Conservation (phyloP, 2,113 vertebrate genomes). For the Dryoscopus gambensis region DNA sequence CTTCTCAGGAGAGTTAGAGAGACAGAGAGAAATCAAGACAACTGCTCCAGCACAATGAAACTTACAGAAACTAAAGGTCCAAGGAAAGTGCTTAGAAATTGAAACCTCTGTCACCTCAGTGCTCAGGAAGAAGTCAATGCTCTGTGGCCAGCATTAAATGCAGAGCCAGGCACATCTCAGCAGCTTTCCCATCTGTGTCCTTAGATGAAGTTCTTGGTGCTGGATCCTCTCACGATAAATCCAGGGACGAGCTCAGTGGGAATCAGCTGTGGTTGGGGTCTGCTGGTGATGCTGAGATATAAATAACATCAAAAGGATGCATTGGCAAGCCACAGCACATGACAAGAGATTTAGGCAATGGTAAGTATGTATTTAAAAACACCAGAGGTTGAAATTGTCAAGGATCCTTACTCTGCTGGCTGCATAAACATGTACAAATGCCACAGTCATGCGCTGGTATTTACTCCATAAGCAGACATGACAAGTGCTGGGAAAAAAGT, state of each 20-base stretch:
- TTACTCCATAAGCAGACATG: neutral
- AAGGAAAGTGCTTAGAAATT: neutral
- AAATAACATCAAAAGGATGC: neutral
- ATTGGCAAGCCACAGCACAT: neutral
- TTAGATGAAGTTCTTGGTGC: neutral
- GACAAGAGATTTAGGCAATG: neutral
- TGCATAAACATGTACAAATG: neutral
- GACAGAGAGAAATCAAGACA: neutral
- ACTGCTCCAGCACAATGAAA: fast-evolving
- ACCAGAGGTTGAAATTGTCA: neutral
- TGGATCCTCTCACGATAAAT: neutral
- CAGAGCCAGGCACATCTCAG: neutral
- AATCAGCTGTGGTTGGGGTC: neutral
- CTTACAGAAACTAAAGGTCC: neutral
- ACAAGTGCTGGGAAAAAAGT: neutral
- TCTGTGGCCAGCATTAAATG: neutral
- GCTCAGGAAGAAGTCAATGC: neutral
- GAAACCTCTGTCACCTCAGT: neutral
- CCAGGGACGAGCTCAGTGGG: neutral
- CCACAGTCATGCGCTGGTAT: neutral
- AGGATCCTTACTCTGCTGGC: neutral
- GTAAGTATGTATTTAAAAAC: neutral
- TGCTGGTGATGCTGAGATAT: neutral
- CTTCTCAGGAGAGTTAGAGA: neutral
- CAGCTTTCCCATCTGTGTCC: neutral